Conservation (phyloP, 2,888 invertebrate genomes). For the Keiferia lycopersicella region DNA sequence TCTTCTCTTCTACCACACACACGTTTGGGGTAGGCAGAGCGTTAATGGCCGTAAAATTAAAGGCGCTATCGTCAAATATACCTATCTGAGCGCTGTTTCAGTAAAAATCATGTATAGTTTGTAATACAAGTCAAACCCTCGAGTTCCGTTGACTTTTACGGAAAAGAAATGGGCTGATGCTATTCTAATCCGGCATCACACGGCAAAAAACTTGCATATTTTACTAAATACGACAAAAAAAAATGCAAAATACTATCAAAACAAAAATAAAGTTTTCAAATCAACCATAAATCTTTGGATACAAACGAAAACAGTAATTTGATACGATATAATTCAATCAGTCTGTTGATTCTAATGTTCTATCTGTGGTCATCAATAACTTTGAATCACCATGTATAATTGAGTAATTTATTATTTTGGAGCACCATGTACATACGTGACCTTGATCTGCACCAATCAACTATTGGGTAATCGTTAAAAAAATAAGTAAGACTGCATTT, state of each 20-base stretch:
- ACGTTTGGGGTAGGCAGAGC: too few species aligned
- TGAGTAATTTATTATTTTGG: constrained; percentile 2
- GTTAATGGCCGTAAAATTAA: too few species aligned
- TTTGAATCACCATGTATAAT: constrained; percentile 11
- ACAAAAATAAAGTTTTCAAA: neutral
- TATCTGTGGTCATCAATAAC: constrained; percentile 17
- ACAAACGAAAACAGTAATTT: constrained; percentile 10
- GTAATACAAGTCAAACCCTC: too few species aligned
- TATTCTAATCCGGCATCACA: too few species aligned
- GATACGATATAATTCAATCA: constrained; percentile 13
- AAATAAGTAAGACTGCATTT: neutral
- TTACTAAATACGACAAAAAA: too few species aligned
- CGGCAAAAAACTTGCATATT: too few species aligned
- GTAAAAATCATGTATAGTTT: too few species aligned
- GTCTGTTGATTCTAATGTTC: neutral
- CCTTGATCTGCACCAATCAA: constrained; percentile 19
- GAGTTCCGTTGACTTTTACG: too few species aligned
- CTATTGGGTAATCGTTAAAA: neutral
- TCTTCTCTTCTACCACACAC: neutral
- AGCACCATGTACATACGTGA: constrained; percentile 13
- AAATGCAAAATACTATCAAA: too few species aligned
- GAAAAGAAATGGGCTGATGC: too few species aligned
- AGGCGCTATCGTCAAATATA: too few species aligned
- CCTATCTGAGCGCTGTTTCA: neutral
- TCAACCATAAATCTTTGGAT: neutral